Base-by-base conservation (phyloP, 2,797 vertebrate genomes). In the Etheostoma perlongum region DNA sequence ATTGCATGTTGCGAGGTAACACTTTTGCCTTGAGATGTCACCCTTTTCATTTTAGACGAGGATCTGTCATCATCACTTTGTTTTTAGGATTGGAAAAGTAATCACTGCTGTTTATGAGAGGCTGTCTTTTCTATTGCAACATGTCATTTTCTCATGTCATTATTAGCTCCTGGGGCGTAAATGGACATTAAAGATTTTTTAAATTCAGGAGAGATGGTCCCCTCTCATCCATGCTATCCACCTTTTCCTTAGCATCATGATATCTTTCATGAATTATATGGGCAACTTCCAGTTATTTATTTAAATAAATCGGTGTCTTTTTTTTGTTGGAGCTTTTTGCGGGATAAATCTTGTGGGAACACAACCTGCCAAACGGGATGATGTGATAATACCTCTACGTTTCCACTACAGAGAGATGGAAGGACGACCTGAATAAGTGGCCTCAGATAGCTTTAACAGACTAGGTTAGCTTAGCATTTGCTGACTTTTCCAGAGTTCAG, bases 11-110 rank as follows among this genome's bases (percentile, higher is more conserved):
- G 67, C 46, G 25, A 88, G 82, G 85, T 90, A 84, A 85, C 88
- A 90, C 89, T 91, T 94, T 92, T 91, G 85, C 87, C 92, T 91
- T 92, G 93, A 92, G 79, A 92, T 93, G 91, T 92, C 92, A 88
- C 89, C 67, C 40, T 71, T 87, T 83, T 78, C 18, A 74, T 58
- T 82, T 74, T 42, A 69, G 64, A 74, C 12, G 5, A 66, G 76
- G 71, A 85, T 57, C 82, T 81, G 76, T 87, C 63, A 58, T 80
- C 54, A 74, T 74, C 49, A 58, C 48, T 84, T 73, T 82, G 58
- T 64, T 83, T 47, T 85, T 59, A 46, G 44, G 63, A 67, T 74
- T 75, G 85, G 61, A 48, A 79, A 64, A 76, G 52, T 58, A 75
- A 78, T 72, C 54, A 18, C 57, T 73, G 67, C 66, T 85, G 69